A percentile compares a stretch with the other conserved stretches of the same genome.
Conservation (phyloP, 2,113 vertebrate genomes). For the Donacobius atricapilla region DNA sequence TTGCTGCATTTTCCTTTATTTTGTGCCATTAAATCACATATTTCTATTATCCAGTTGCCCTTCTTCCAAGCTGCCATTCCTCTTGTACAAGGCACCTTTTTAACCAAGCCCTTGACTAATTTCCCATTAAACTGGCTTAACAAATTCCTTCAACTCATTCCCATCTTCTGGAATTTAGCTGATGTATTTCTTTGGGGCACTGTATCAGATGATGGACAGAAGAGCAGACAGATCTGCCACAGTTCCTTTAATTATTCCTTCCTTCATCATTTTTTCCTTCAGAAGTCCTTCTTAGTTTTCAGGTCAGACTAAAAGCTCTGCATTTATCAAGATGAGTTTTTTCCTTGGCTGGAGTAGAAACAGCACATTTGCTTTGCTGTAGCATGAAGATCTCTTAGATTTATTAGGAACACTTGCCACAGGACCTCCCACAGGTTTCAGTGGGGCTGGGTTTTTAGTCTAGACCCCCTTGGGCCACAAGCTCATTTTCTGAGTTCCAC, state of each 20-base stretch:
- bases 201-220: background rate
- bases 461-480: background rate
- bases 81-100: background rate
- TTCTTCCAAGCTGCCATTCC: background rate
- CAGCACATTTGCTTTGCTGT: background rate
- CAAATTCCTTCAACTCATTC: background rate
- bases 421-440: background rate
- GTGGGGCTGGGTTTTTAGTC: background rate
- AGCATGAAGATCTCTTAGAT: background rate
- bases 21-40: background rate
- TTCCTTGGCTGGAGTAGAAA: background rate
- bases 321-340: background rate
- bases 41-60: background rate
- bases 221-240: slow-evolving; percentile 15
- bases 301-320: slow-evolving; percentile 3
- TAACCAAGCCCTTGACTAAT: background rate
- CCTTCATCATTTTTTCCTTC: background rate
- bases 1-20: background rate
- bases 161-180: background rate
- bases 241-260: slow-evolving; percentile 21
- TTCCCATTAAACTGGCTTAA: background rate
- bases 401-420: background rate
- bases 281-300: background rate
- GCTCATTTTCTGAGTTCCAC: background rate
- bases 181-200: background rate